Percentiles rank a stretch among this genome's conserved stretches.
phyloP scores from a whole-genome alignment of 2,797 vertebrate species.

The Tokudaia tokunoshimensis region DNA sequence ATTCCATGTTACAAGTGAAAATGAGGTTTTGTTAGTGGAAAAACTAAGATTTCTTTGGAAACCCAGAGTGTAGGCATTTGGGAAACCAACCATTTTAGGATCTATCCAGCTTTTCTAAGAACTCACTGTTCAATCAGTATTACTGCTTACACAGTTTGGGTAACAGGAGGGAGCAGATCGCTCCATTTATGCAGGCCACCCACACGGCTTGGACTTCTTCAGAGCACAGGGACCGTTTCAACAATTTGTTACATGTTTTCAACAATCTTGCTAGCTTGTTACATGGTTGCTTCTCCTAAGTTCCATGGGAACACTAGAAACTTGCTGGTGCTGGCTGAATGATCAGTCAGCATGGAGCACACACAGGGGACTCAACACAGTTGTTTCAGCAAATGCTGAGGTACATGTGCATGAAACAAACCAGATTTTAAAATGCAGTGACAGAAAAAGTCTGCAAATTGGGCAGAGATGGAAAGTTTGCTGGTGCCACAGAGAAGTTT shows the following conservation, averaged over 20 bases:
- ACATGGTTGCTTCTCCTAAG: background rate
- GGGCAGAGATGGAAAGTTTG: constrained; percentile 33
- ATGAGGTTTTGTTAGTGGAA: constrained; percentile 47
- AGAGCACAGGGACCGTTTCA: background rate
- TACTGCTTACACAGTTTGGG: background rate
- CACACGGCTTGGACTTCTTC: background rate
- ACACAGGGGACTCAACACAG: background rate
- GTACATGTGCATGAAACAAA: background rate
- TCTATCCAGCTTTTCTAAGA: background rate
- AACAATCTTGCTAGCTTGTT: background rate
- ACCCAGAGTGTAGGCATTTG: constrained; percentile 44
- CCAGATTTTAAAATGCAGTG: background rate
- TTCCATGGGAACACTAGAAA: background rate
- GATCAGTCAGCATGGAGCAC: background rate
- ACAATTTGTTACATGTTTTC: background rate
- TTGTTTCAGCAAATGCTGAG: background rate
- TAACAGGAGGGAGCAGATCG: background rate
- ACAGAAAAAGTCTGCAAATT: background rate
- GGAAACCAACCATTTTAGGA: constrained; percentile 59
- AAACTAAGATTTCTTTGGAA: constrained; percentile 59
- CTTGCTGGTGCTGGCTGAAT: background rate
- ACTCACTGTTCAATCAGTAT: background rate
- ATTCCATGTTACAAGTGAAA: background rate
- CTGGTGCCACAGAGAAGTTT: constrained; percentile 27
- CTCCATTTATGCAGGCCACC: background rate